Conservation (phyloP, 2,797 vertebrate genomes). For the Ficedula albicollis region DNA sequence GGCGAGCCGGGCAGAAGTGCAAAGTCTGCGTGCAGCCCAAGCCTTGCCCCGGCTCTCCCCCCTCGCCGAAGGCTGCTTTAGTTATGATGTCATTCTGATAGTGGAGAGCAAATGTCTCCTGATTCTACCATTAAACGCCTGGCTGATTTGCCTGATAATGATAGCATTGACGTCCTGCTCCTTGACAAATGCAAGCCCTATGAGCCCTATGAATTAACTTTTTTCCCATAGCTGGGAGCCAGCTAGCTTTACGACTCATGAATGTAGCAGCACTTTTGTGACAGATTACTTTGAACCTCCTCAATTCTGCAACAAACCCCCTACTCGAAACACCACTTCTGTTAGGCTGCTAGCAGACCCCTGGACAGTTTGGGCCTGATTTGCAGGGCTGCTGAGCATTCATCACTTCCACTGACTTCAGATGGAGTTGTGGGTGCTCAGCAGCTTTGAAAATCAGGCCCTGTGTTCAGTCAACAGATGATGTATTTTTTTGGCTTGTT, state of each 20-base stretch:
- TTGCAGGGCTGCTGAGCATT: neutral
- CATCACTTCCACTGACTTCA: slow-evolving; percentile 15
- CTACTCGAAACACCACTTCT: neutral
- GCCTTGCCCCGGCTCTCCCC: slow-evolving; percentile 61
- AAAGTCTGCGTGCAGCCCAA: slow-evolving; percentile 25
- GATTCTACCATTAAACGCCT: slow-evolving; percentile 89
- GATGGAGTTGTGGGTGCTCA: slow-evolving; percentile 25
- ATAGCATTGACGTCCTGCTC: slow-evolving; percentile 83
- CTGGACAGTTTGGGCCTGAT: slow-evolving; percentile 2
- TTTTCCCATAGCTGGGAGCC: slow-evolving; percentile 65
- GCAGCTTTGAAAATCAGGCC: slow-evolving; percentile 28
- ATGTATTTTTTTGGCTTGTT: neutral
- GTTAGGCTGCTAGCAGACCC: neutral
- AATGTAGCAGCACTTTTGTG: neutral
- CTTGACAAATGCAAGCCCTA: slow-evolving; percentile 79
- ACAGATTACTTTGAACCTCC: slow-evolving; percentile 29
- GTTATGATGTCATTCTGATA: slow-evolving; percentile 90
- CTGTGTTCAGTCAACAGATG: slow-evolving; percentile 3
- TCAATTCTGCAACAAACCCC: neutral
- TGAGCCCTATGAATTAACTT: slow-evolving; percentile 81
- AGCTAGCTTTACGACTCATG: slow-evolving; percentile 35
- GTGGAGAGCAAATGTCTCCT: slow-evolving; percentile 87
- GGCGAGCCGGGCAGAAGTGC: slow-evolving; percentile 4
- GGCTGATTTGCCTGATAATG: slow-evolving; percentile 87
- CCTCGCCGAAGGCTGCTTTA: slow-evolving; percentile 81